Base-by-base conservation (phyloP, 2,888 invertebrate genomes). In the Netelia melanura region DNA sequence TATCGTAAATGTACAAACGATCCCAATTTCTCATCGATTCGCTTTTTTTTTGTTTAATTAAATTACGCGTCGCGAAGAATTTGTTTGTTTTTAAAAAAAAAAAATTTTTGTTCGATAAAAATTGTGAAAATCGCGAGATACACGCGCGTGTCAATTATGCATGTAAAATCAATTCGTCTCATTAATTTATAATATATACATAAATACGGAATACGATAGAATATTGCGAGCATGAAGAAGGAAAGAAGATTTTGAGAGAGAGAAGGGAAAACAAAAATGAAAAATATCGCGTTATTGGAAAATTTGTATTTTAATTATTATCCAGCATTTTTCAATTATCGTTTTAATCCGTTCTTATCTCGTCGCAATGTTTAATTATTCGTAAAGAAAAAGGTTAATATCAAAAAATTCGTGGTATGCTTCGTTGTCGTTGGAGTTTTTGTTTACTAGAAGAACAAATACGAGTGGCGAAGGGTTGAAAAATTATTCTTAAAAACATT, bases 121-220 rank as follows among this genome's bases (percentile, higher is more conserved):
- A 62, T 52, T 52, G 44, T 74, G n/a, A 43, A 23, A 71, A 58
- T 72, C n/a, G 65, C 43, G n/a, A 61, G 54, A 5, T 5, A 30
- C 3, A 0, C 30, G 30, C 3, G 43, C 17, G 25, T 44, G n/a
- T 58, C n/a, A 54, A 14, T 68, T 14, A 58, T 43, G 17, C 38
- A 61, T 61, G 48, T 25, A 75, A 58, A 74, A 80, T 43, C 43
- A 71, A 83, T 44, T 78, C 23, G 78, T 79, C 74, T 72, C 44
- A 62, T 74, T 83, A 74, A 78, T 78, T 79, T 75, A 79, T 83
- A 68, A 68, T 75, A 72, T 75, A 65, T 58, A 81, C 52, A 77
- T 44, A 77, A 52, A 64, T 38, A 70, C 44, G 44, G 54, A 65
- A 52, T 62, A 38, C 61, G 14, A 56, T 30, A 77, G 54, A 74